Evolutionary conservation across 2,888 invertebrate genomes (phyloP), one percentile per base, ranked within the genome.

Genomic region (Neoitamus cyanurus): DNA sequence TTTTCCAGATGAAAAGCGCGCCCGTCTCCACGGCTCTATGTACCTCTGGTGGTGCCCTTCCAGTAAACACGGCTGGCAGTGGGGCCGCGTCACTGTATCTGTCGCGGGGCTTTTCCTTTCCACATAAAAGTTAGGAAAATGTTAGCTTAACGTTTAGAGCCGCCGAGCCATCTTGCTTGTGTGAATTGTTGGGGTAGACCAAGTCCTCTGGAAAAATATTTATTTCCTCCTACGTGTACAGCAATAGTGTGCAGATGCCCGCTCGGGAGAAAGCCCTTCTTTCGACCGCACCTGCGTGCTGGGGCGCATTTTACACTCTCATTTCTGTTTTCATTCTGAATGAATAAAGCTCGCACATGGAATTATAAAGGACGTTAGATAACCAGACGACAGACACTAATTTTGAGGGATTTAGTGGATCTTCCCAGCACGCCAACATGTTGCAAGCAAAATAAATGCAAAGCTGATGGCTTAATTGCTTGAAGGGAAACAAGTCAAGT

Each of bases 1-100:
- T 82, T 69, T 82, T 69, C 82, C 82, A 82, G 28, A 69, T 36
- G 69, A 82, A 82, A 82, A 82, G 82, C 82, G 82, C 82, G 82
- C 82, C 28, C 82, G 36, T 36, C 34, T 25, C n/a, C n/a, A 82
- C 25, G 69, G 34, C n/a, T 6, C 70, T 58, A 48, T 80, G 31
- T 31, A 75, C 28, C 7, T 69, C 36, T n/a, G n/a, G n/a, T 20
- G 42, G 80, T 30, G 31, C 31, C 77, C 15, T 77, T 77, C 77
- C 77, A 77, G 42, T 46, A 25, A 20, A 42, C 25, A 25, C 25
- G 75, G 25, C 34, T 2, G 15, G 13, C n/a, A 37, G 77, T 9
- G 77, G 25, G 42, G 25, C 28, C 46, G 25, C 1, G 30, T 70
- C 70, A n/a, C n/a, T 70, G 70, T 70, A 70, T 70, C 70, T 70